These are phyloP conservation scores for Drosophila gunungcola DNA, from an alignment of 1,140 invertebrate genomes.

Conservation along the genomic window DNA sequence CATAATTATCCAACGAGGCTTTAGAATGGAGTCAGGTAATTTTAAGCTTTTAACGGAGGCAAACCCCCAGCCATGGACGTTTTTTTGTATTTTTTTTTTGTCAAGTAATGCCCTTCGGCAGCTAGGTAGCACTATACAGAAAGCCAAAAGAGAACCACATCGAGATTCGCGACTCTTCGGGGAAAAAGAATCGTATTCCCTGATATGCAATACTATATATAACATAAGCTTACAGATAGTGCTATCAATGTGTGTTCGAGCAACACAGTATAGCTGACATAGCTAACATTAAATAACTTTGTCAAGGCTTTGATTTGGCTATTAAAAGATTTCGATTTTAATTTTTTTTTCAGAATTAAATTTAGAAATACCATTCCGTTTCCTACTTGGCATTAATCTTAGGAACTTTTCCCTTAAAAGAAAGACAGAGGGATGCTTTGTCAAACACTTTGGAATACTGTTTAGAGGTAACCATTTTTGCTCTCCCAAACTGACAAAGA, in stretches of 20 bases:
- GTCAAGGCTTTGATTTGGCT: too few species aligned
- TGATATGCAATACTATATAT: not conserved
- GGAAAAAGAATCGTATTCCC: too few species aligned
- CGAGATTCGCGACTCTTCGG: too few species aligned
- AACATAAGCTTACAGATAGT: not conserved
- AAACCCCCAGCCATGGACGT: slow-evolving; percentile 10
- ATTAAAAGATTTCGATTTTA: too few species aligned
- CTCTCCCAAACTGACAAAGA: slow-evolving; percentile 4
- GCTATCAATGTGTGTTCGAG: slow-evolving; percentile 3
- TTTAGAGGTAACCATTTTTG: not conserved
- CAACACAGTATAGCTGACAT: not conserved
- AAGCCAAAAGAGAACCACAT: not conserved
- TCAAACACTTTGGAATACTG: not conserved
- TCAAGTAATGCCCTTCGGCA: slow-evolving; percentile 7
- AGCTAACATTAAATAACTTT: too few species aligned
- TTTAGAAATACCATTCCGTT: too few species aligned
- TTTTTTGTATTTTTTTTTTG: too few species aligned
- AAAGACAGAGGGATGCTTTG: too few species aligned
- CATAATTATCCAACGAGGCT: slow-evolving; percentile 64
- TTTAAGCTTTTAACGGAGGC: slow-evolving; percentile 61
- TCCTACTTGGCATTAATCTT: too few species aligned
- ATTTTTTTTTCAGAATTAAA: too few species aligned
- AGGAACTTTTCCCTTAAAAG: too few species aligned
- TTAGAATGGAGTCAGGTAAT: slow-evolving; percentile 66
- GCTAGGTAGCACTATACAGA: not conserved